Base-by-base conservation (phyloP, 2,797 vertebrate genomes). In the Sebastes kiyomatsui region DNA sequence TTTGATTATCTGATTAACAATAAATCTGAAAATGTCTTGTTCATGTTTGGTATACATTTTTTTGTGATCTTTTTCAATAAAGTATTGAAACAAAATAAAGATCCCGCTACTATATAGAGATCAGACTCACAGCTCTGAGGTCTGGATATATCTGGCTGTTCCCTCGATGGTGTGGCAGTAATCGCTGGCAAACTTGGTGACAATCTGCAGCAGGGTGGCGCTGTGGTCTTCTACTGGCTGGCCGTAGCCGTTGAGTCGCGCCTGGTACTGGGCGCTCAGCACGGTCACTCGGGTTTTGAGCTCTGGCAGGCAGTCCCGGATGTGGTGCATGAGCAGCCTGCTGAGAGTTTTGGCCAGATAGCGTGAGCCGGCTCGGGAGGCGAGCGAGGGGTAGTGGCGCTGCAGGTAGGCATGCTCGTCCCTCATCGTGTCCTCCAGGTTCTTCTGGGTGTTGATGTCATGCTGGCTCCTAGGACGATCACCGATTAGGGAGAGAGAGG, bases 111-210 rank as follows among this genome's bases (percentile, higher is more conserved):
- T 14, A 25, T 20, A 38, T 5, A 33, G 67, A 70, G 27, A 73
- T 75, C 13, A 8, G 7, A 95, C 96, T 96, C 92, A 97, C 96
- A 97, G 93, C 84, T 97, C 96, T 0, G 96, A 93, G 22, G 96
- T 97, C 90, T 96, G 96, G 67, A 97, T 97, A 90, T 97, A 86
- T 28, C 93, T 92, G 30, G 93, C 96, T 2, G 96, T 97, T 84
- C 96, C 96, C 90, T 97, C 96, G 2, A 97, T 97, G 79, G 96
- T 97, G 94, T 92, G 95, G 92, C 96, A 96, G 88, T 97, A 97
- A 82, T 97, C 96, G 1, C 94, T 94, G 83, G 96, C 96, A 9
- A 97, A 97, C 89, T 97, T 97, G 81, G 96, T 97, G 90, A 97
- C 96, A 52, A 97, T 96, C 92, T 97, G 96, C 87, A 97, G 95